phyloP scores from a whole-genome alignment of 1,140 invertebrate genomes.

The Pygmarrhopalites habei region DNA sequence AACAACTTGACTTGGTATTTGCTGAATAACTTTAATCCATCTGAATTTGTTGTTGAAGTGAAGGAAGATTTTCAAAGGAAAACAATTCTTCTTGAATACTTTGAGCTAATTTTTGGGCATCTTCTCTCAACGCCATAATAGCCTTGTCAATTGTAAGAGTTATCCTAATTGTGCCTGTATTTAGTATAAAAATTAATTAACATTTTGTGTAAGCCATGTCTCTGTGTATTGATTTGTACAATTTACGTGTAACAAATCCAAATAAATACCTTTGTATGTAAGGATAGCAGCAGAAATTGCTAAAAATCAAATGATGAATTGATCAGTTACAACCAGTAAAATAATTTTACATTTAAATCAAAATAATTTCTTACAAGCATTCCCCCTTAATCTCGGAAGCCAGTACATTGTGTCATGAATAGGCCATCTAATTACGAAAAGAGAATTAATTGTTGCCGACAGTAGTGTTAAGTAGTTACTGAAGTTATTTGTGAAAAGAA shows the following conservation, averaged over 20 bases:
- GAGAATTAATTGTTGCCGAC: no score
- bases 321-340: not conserved
- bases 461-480: no score
- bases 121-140: conserved; percentile 15
- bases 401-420: conserved; percentile 26
- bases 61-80: not conserved
- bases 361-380: conserved; percentile 20
- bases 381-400: conserved; percentile 29
- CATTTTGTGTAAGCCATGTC: no score
- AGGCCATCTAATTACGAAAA: no score
- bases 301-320: conserved; percentile 7
- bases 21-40: not conserved
- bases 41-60: not conserved
- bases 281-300: conserved; percentile 20
- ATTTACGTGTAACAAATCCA: no score
- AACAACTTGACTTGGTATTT: no score
- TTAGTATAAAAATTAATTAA: no score
- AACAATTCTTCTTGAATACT: conserved; percentile 27
- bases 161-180: conserved; percentile 18
- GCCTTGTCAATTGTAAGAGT: conserved; percentile 28
- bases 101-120: conserved; percentile 8
- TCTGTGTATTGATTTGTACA: no score
- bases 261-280: conserved; percentile 31
- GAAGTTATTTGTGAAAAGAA: no score
- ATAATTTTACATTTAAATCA: not conserved